These are phyloP conservation scores for Tetragonula carbonaria DNA, from an alignment of 2,888 invertebrate species.

Conservation along the genomic window DNA sequence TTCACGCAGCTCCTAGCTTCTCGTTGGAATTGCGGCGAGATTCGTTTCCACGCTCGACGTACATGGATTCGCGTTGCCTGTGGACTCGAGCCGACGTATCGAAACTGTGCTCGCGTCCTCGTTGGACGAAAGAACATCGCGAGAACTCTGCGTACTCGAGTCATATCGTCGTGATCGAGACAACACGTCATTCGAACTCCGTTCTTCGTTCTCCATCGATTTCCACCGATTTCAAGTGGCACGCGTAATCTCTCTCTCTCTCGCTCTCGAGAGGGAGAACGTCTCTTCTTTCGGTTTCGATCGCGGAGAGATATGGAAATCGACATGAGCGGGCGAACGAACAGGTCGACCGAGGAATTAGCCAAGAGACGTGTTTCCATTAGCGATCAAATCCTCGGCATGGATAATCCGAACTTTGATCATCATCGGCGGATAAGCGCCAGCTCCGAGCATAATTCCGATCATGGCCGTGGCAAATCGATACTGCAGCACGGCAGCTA, in stretches of 20 bases:
- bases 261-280: no score
- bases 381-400: constrained; percentile 79
- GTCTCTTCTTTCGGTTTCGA: no score
- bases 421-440: constrained; percentile 78
- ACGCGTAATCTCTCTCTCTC: no score
- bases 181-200: no score
- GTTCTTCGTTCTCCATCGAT: no score
- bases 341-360: constrained; percentile 68
- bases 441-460: constrained; percentile 77
- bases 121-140: no score
- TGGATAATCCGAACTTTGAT: constrained; percentile 81
- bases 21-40: no score
- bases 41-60: neutral
- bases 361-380: constrained; percentile 80
- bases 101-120: no score
- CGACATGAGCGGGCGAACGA: constrained; percentile 63
- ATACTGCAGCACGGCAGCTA: constrained; percentile 79
- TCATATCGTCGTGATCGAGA: no score
- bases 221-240: no score
- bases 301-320: constrained; percentile 64
- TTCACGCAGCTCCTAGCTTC: no score
- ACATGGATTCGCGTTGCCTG: constrained; percentile 31
- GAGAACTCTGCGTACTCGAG: no score
- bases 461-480: constrained; percentile 78
- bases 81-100: neutral